Conservation (phyloP, 35 echinoderm and acorn worm species). For the Heliocidaris tuberculata region DNA sequence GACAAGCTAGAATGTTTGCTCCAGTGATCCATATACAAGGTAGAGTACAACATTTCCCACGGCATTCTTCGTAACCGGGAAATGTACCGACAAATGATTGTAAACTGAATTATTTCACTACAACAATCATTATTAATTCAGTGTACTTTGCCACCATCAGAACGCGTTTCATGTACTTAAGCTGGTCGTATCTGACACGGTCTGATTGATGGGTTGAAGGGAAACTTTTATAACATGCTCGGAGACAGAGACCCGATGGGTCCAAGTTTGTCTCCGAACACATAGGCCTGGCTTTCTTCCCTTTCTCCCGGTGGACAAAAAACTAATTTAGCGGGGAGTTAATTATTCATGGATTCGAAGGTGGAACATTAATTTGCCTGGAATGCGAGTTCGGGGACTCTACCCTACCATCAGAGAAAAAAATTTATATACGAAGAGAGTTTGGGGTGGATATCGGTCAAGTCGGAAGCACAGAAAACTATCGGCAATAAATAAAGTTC, state of each 20-base stretch:
- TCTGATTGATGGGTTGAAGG: not conserved
- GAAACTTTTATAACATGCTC: not conserved
- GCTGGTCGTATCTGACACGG: not conserved
- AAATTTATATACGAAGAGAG: not conserved
- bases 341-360: slow-evolving; percentile 2
- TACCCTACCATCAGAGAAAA: not conserved
- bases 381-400: not conserved
- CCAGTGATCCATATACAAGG: not conserved
- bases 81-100: not conserved
- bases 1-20: not conserved
- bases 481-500: not conserved
- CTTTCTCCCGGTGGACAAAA: not conserved
- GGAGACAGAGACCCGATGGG: not conserved
- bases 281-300: not conserved
- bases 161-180: not conserved
- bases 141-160: not conserved
- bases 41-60: not conserved
- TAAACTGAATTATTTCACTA: too few relatives aligned
- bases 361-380: not conserved
- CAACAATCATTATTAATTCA: not conserved
- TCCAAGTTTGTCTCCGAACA: not conserved
- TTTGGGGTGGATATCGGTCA: not conserved
- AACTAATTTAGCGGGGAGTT: not conserved
- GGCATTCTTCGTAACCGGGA: not conserved
- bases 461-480: not conserved